These are phyloP conservation scores for Thera britannica DNA, from an alignment of 2,888 invertebrate species.

Conservation along the genomic window DNA sequence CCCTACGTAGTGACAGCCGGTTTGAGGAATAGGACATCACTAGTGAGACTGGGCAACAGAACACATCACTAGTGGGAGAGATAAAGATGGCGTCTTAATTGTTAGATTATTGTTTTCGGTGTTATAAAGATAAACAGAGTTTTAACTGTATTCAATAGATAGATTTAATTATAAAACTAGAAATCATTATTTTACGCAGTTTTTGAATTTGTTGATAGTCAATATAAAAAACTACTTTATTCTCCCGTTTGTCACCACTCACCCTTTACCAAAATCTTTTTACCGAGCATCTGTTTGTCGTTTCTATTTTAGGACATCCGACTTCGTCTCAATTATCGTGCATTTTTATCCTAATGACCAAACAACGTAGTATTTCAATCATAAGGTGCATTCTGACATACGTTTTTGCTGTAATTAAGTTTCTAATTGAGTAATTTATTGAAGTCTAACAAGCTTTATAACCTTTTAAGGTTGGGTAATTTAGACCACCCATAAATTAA, in stretches of 20 bases:
- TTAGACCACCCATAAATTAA: conserved; percentile 40
- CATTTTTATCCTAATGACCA: conserved; percentile 66
- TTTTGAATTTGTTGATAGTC: too few relatives aligned
- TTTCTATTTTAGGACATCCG: conserved; percentile 76
- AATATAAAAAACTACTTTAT: too few relatives aligned
- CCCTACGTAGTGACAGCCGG: too few relatives aligned
- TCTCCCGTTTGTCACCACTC: conserved; percentile 1
- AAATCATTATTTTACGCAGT: too few relatives aligned
- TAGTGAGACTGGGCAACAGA: too few relatives aligned
- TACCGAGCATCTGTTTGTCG: conserved; percentile 75
- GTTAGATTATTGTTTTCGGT: too few relatives aligned
- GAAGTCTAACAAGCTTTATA: conserved; percentile 55
- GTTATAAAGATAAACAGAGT: too few relatives aligned
- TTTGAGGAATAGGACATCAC: too few relatives aligned
- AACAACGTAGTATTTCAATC: conserved; percentile 68
- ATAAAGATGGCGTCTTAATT: too few relatives aligned
- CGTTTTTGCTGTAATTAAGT: conserved; percentile 67
- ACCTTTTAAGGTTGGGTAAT: conserved; percentile 33
- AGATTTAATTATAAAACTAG: too few relatives aligned
- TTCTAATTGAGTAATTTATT: conserved; percentile 74
- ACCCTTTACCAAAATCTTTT: conserved; percentile 53
- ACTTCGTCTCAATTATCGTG: conserved; percentile 76
- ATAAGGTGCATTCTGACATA: conserved; percentile 41
- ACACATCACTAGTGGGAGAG: too few relatives aligned
- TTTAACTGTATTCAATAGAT: too few relatives aligned